phyloP scores from a whole-genome alignment of 2,113 vertebrate genomes.

The Setophaga coronata region DNA sequence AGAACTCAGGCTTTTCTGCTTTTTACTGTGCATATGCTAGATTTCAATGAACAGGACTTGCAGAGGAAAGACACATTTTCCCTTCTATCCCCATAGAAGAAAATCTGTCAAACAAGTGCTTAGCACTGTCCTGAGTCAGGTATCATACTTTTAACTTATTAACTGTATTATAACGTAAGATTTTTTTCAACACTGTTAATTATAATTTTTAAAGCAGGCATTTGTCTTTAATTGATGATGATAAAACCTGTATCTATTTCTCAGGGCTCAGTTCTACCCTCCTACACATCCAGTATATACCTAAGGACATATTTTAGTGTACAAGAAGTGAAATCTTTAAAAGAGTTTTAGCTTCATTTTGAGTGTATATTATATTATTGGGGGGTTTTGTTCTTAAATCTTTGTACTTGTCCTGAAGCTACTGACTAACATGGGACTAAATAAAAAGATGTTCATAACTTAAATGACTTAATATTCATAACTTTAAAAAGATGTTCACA shows the following conservation, averaged over 20 bases:
- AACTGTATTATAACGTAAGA: background rate
- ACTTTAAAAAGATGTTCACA: background rate
- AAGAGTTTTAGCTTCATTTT: background rate
- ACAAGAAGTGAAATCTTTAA: background rate
- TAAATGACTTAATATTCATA: background rate
- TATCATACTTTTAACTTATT: background rate
- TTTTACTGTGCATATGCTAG: background rate
- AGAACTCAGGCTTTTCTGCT: background rate
- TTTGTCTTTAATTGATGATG: background rate
- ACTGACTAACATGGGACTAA: background rate
- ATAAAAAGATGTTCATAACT: background rate
- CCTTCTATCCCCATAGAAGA: background rate
- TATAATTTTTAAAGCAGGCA: background rate
- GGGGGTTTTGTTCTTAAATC: background rate
- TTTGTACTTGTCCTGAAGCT: background rate
- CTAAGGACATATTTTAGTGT: background rate
- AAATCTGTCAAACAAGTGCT: background rate
- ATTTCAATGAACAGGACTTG: background rate
- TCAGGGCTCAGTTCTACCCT: background rate
- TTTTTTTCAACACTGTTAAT: background rate
- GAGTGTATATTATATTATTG: background rate
- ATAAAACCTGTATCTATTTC: background rate
- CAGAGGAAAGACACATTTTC: background rate
- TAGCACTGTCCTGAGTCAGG: background rate
- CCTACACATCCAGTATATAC: background rate